These are phyloP conservation scores for Scaeva pyrastri DNA, from an alignment of 2,888 invertebrate species.

Conservation along the genomic window DNA sequence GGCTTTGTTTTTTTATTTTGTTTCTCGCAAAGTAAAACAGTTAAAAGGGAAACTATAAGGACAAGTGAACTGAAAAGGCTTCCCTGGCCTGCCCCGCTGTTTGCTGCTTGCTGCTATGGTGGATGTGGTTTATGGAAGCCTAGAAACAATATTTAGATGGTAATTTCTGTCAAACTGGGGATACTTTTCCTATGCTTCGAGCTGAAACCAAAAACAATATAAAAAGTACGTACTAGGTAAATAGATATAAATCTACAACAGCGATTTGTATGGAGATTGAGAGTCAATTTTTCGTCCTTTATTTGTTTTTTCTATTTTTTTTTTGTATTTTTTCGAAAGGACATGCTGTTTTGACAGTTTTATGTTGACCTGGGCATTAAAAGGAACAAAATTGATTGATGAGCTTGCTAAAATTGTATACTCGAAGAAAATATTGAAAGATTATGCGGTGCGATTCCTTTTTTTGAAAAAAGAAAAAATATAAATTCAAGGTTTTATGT, in stretches of 20 bases:
- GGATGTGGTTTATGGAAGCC: conserved; percentile 8
- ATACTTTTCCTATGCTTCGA: not conserved
- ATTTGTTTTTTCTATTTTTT: conserved; percentile 3
- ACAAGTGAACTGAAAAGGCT: conserved; percentile 65
- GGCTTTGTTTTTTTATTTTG: not conserved
- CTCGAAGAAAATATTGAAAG: not conserved
- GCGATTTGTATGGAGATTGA: conserved; percentile 53
- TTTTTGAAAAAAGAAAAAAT: not conserved
- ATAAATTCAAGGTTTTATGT: conserved; percentile 8
- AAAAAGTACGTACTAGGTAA: not conserved
- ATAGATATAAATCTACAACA: conserved; percentile 50
- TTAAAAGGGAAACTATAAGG: conserved; percentile 50
- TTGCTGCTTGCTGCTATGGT: not conserved
- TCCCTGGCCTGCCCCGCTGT: conserved; percentile 6
- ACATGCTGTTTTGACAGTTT: conserved; percentile 27
- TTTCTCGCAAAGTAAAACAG: conserved; percentile 21
- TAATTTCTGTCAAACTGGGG: conserved; percentile 9
- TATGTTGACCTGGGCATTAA: conserved; percentile 35
- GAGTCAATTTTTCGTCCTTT: conserved; percentile 1
- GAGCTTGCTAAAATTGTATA: not conserved
- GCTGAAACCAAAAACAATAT: not conserved
- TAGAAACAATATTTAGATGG: conserved; percentile 1
- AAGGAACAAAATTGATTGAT: conserved; percentile 35
- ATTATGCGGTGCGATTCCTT: not conserved
- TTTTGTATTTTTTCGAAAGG: not conserved